phyloP scores from a whole-genome alignment of 2,888 invertebrate genomes.

The Thymelicus acteon region DNA sequence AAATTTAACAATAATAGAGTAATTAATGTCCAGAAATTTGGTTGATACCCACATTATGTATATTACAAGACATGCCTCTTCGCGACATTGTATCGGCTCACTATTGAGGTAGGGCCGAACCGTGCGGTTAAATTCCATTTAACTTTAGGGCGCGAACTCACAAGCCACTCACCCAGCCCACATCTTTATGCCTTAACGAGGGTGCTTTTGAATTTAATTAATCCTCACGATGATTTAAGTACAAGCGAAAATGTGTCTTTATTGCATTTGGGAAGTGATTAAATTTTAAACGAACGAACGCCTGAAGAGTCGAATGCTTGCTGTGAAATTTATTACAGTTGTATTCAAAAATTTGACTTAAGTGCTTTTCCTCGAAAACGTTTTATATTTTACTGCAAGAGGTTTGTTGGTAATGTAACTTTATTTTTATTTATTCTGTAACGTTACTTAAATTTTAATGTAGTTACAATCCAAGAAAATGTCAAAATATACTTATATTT shows the following conservation, averaged over 20 bases:
- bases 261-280: slow-evolving; percentile 36
- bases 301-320: slow-evolving; percentile 19
- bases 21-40: neutral
- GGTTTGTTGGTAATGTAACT: neutral
- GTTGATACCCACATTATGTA: neutral
- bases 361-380: neutral
- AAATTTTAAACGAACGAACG: slow-evolving; percentile 34
- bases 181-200: slow-evolving; percentile 58
- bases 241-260: slow-evolving; percentile 39
- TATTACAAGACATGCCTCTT: neutral
- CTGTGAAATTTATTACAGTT: slow-evolving; percentile 35
- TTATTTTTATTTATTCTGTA: too few species aligned
- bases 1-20: neutral
- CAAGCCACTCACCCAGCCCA: slow-evolving; percentile 48
- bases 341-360: slow-evolving; percentile 14
- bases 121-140: slow-evolving; percentile 65
- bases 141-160: slow-evolving; percentile 56
- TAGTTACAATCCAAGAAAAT: neutral
- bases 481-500: neutral
- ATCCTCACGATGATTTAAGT: slow-evolving; percentile 52
- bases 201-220: slow-evolving; percentile 70
- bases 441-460: too few species aligned
- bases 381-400: neutral
- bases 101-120: slow-evolving; percentile 41
- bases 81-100: slow-evolving; percentile 32